Conservation (phyloP, 2,113 vertebrate genomes). For the Todiramphus saurophagus region DNA sequence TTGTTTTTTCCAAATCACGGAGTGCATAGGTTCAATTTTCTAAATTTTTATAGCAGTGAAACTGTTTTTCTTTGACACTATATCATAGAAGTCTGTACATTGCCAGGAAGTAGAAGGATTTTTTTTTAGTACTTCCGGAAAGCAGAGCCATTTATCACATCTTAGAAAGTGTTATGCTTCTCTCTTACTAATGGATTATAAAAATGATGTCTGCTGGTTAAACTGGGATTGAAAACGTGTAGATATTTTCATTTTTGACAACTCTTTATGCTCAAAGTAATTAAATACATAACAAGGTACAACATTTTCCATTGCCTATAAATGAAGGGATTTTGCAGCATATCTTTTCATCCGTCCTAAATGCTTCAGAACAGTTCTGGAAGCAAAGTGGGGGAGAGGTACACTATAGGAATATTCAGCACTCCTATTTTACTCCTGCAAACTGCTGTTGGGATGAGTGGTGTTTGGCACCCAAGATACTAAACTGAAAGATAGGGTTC, state of each 20-base stretch:
- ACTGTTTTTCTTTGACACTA: background rate
- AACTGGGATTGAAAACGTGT: background rate
- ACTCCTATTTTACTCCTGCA: background rate
- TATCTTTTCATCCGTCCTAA: background rate
- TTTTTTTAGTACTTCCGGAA: background rate
- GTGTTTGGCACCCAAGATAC: background rate
- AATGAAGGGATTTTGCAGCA: background rate
- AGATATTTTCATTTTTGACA: background rate
- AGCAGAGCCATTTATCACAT: background rate
- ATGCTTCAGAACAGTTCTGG: background rate
- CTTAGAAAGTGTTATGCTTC: background rate
- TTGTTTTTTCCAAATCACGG: background rate
- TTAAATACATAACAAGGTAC: background rate
- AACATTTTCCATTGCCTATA: background rate
- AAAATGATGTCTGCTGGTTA: background rate
- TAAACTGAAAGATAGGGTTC: background rate
- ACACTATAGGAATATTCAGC: background rate
- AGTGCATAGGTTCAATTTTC: background rate
- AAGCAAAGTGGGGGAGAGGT: rapidly evolving
- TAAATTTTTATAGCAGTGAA: background rate
- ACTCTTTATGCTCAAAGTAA: background rate
- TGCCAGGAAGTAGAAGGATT: background rate
- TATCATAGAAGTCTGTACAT: background rate
- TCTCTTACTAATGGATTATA: background rate
- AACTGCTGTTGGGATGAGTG: background rate